These are phyloP conservation scores for Leguminivora glycinivorella DNA, from an alignment of 1,140 invertebrate genomes.

Conservation along the genomic window DNA sequence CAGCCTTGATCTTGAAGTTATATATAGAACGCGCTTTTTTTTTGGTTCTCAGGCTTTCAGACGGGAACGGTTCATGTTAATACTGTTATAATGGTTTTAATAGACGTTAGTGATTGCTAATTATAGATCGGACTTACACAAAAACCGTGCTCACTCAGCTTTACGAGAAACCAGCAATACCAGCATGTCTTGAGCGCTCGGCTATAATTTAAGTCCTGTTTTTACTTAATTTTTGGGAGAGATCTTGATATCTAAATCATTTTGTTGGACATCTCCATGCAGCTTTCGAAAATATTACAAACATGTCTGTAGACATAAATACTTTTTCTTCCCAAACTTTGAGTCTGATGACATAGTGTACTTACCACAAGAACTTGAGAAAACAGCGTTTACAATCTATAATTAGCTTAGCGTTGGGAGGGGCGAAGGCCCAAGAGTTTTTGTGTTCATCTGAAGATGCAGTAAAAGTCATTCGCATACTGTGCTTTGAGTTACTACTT, in stretches of 20 bases:
- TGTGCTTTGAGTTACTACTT: background rate
- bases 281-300: no score
- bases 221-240: background rate
- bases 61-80: conserved; percentile 10
- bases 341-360: background rate
- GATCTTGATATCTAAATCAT: no score
- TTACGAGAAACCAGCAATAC: background rate
- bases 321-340: background rate
- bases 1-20: conserved; percentile 18
- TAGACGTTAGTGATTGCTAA: conserved; percentile 12
- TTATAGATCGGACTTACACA: conserved; percentile 6
- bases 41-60: conserved; percentile 28
- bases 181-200: background rate
- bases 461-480: background rate
- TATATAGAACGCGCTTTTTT: conserved; percentile 18
- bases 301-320: background rate
- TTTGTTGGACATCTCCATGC: no score
- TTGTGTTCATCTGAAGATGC: background rate
- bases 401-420: background rate
- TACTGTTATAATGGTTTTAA: conserved; percentile 26
- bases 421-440: background rate
- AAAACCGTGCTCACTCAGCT: background rate
- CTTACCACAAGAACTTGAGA: background rate
- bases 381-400: conserved; percentile 7
- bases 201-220: background rate